Base-by-base conservation (phyloP, 2,113 vertebrate species). In the Grantiella picta region DNA sequence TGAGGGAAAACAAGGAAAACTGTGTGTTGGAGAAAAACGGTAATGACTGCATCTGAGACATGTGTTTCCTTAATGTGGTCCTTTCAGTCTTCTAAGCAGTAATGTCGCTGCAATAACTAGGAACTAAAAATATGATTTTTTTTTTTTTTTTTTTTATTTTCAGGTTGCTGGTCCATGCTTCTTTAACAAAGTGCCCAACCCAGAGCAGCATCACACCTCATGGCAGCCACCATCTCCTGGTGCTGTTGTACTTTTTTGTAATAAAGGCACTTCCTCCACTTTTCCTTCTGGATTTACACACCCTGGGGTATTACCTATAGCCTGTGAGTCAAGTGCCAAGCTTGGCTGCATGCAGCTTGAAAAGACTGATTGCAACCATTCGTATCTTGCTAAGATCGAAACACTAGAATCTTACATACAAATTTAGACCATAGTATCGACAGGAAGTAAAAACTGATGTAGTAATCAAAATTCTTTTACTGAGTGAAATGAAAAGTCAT, bases 101-200 rank as follows among this genome's bases (percentile, higher is more conserved):
- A 54, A 27, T 1, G 0, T 29, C 35, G 15, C 20, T 18, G 4
- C 35, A 68, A 76, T 36, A 69, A 72, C 1, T 21, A 15, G 16
- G 27, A 90, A 57, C 5, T 7, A 33, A 49, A 69, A 90, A 8
- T 16, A 76, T 65, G 4, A 20, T 19, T 15, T 44, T 54, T 54
- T 70, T n/a, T n/a, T n/a, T n/a, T n/a, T n/a, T n/a, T n/a, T n/a
- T n/a, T n/a, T n/a, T n/a, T n/a, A n/a, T n/a, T n/a, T 78, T 73
- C 52, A 47, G 15, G 29, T n/a, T 75, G 31, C 29, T 79, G 40
- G 15, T 47, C 33, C 0, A 0, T 35, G 36, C 11, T 65, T 11
- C 52, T 59, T 75, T 38, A 70, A 33, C 0, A 0, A 53, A 35
- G 44, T 20, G 24, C 31, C 15, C 0, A 0, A 52, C 36, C 15